phyloP scores from a whole-genome alignment of 2,113 vertebrate species.

The Lasiurus borealis region DNA sequence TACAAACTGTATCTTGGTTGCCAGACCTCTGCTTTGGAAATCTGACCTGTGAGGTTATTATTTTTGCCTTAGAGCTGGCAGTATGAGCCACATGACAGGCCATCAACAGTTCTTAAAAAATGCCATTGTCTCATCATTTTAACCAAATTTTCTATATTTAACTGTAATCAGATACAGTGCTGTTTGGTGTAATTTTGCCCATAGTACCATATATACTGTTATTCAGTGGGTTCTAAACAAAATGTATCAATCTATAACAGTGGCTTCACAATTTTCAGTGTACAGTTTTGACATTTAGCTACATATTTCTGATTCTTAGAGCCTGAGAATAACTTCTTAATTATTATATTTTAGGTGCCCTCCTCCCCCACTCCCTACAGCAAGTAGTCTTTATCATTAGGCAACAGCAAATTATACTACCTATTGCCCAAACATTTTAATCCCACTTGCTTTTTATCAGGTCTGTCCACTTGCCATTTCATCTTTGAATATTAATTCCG shows the following conservation, averaged over 20 bases:
- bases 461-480: not conserved
- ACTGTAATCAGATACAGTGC: not conserved
- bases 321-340: not conserved
- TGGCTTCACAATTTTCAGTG: not conserved
- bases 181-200: not conserved
- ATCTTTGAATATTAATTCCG: constrained; percentile 1
- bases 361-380: not conserved
- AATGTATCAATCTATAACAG: not conserved
- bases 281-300: not conserved
- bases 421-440: not conserved
- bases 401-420: not conserved
- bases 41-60: not conserved
- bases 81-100: not conserved
- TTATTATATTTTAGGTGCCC: not conserved
- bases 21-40: not conserved
- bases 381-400: not conserved
- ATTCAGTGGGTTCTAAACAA: not conserved
- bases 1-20: not conserved
- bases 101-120: not conserved
- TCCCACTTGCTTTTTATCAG: not conserved
- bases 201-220: no score
- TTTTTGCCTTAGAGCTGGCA: not conserved
- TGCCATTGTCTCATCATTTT: not conserved
- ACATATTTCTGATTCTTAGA: not conserved
- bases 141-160: not conserved